These are phyloP conservation scores for Actinopyga echinites DNA, from an alignment of 53 echinoderm and acorn worm genomes.

Conservation along the genomic window DNA sequence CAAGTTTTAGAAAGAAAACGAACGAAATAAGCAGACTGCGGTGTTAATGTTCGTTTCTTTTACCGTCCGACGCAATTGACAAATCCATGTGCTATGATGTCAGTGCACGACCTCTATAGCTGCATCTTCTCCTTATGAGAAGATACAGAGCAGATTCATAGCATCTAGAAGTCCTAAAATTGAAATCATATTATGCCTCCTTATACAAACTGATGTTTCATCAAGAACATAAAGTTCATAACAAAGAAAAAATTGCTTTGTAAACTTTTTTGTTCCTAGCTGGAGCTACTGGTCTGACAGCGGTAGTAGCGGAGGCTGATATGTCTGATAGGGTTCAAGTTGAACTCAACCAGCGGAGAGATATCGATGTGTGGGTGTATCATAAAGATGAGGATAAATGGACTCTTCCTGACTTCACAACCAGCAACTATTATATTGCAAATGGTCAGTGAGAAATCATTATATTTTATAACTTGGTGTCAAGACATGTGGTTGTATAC, in stretches of 20 bases:
- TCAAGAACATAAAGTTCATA: not conserved
- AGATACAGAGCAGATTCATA: too few species aligned
- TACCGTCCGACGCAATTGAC: too few species aligned
- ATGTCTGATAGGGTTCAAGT: constrained; percentile 74
- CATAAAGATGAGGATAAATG: constrained; percentile 40
- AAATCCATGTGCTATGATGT: too few species aligned
- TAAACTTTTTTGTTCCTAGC: constrained; percentile 30
- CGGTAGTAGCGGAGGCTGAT: constrained; percentile 54
- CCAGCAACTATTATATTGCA: constrained; percentile 52
- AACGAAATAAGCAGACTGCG: too few species aligned
- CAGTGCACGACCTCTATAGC: too few species aligned
- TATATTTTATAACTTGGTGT: too few species aligned
- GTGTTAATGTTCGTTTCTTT: too few species aligned
- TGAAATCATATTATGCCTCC: too few species aligned
- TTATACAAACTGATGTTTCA: not conserved
- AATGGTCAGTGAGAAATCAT: constrained; percentile 48
- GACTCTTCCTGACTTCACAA: constrained; percentile 64
- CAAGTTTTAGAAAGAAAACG: too few species aligned
- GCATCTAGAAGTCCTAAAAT: too few species aligned
- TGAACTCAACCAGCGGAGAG: constrained; percentile 78
- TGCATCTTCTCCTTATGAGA: too few species aligned
- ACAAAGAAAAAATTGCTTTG: not conserved
- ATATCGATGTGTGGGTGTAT: constrained; percentile 71
- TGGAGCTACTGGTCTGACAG: constrained; percentile 75
- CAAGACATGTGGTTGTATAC: too few species aligned